Base-by-base conservation (phyloP, 1,140 invertebrate genomes). In the Periplaneta americana region DNA sequence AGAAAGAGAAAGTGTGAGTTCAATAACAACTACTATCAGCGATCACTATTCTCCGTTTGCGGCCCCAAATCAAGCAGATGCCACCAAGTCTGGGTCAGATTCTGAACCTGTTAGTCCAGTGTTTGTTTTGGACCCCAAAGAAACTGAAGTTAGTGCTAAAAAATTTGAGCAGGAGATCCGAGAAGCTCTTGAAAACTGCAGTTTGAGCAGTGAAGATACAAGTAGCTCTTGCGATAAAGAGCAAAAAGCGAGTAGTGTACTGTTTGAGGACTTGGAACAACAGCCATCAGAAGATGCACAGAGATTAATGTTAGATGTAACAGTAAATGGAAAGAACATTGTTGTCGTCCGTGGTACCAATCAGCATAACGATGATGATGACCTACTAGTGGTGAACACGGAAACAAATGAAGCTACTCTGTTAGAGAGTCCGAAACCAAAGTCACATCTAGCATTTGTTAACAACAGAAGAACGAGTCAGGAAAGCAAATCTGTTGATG, bases 341-440 rank as follows among this genome's bases (percentile, higher is more conserved):
- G 57, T 66, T 28, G 28, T 80, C 28, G 57, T 80, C 34, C 15
- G 28, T 34, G 57, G 74, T 28, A 80, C 80, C 34, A n/a, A 36
- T 8, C 66, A 48, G 35, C 80, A 28, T 36, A 18, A 32, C 28
- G 83, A 84, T 28, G 85, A 86, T 15, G 91, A 91, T 80, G 91
- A 92, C 83, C 85, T 92, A 75, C 85, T 92, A 6, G 85, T 91
- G 33, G 88, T 92, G 33, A 89, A 92, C 83, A 91, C 88, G 0
- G 86, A 88, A 83, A 92, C 91, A 2, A 91, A 92, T 82, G 85
- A 88, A 85, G 91, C 89, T 37, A 87, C 88, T 22, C 82, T 91
- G 0, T 84, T 91, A 0, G 90, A 91, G 83, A 87, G 87, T 77
- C 85, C 84, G 1, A 83, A 81, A 80, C 83, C 83, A 0, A 85